Evolutionary conservation across 2,888 invertebrate species (phyloP), one percentile per base, ranked within the genome.

Genomic region (Gymnocheta viridis): DNA sequence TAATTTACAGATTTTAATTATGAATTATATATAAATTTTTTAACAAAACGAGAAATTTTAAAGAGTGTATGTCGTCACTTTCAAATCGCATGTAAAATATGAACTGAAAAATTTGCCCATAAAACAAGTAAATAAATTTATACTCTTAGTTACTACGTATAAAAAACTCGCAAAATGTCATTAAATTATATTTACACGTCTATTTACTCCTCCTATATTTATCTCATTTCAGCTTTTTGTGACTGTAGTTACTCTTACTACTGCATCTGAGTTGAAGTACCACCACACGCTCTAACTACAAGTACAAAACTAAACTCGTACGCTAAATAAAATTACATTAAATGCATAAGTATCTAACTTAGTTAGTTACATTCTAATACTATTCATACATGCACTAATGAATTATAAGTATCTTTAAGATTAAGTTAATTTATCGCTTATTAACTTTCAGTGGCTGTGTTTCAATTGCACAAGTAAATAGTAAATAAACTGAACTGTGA

Each of bases 361-460:
- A 29, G 32, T 76, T 44, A 24, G 38, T 72, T 80, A 17, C 47
- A 74, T 44, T 62, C 22, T 41, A 76, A 56, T 80, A 66, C 41
- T 29, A 70, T 56, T 62, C 9, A 69, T 32, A 76, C 54, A 64
- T 19, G 32, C 60, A 60, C 64, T 83, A 72, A 80, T 72, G 76
- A 80, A 80, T 80, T 72, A 38, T 72, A 83, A 83, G 83, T 83
- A 80, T 76, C 76, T 73, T 73, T 62, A 69, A 73, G 82, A 81
- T 73, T 81, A 73, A 82, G 56, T 67, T 69, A 72, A 69, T 76
- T 80, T 80, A 80, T 70, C 69, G 83, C 78, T 51, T 82, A 67
- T 73, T 82, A 78, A 60, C 58, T 72, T 73, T 60, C 14, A 73
- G 66, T 78, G 58, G 12, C 60, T 70, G 78, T 41, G 58, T 27